These are phyloP conservation scores for Melanotaenia nigrans DNA, from an alignment of 2,797 vertebrate genomes.

Conservation along the genomic window DNA sequence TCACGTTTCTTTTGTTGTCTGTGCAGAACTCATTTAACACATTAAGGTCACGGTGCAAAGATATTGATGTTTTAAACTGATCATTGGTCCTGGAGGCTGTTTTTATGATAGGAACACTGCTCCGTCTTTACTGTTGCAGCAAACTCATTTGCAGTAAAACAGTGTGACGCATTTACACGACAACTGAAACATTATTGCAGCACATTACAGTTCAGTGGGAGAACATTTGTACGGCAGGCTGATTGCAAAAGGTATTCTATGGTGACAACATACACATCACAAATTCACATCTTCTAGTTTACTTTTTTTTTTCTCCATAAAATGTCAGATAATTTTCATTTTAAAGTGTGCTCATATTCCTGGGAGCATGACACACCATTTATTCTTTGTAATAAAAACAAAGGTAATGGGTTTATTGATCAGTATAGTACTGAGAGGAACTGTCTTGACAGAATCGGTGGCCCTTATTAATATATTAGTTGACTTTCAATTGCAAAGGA, in stretches of 20 bases:
- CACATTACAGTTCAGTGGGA: background rate
- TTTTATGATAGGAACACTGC: background rate
- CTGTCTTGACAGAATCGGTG: slow-evolving; percentile 26
- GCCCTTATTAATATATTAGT: background rate
- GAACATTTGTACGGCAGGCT: background rate
- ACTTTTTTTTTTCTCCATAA: background rate
- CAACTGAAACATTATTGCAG: slow-evolving; percentile 3
- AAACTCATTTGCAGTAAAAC: slow-evolving; percentile 36
- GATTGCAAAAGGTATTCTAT: background rate
- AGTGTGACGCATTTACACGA: slow-evolving; percentile 8
- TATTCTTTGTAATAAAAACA: slow-evolving; percentile 32
- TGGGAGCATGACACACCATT: slow-evolving; percentile 19
- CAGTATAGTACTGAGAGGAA: slow-evolving; percentile 30
- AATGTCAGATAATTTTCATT: background rate
- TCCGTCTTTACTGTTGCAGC: slow-evolving; percentile 7
- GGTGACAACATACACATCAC: background rate
- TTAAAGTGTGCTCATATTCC: background rate
- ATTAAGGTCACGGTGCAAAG: background rate
- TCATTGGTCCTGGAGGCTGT: background rate
- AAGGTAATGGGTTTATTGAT: slow-evolving; percentile 40
- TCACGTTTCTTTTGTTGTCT: background rate
- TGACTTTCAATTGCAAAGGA: background rate
- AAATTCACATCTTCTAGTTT: background rate
- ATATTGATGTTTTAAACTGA: slow-evolving; percentile 8
- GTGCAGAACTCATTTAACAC: background rate